Evolutionary conservation across 2,113 vertebrate species (phyloP).

Genomic region (Arvicanthis niloticus): DNA sequence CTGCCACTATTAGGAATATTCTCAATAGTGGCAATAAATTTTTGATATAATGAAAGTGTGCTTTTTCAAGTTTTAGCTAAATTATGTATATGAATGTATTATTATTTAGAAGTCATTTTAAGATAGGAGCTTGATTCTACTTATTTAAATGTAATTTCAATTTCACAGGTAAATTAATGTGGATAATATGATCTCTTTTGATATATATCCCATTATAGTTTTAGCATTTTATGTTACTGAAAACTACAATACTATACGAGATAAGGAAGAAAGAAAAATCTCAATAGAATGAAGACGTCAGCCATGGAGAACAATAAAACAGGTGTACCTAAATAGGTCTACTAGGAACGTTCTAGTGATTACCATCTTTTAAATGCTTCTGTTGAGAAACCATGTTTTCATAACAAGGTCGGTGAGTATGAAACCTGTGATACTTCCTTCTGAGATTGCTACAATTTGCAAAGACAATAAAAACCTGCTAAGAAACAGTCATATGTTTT

Average conservation of each 20-base stretch:
- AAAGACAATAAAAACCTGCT: slow-evolving; percentile 91
- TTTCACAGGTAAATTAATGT: slow-evolving; percentile 39
- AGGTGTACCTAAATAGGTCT: slow-evolving; percentile 91
- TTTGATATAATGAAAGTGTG: background rate
- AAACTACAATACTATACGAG: slow-evolving; percentile 31
- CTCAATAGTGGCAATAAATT: background rate
- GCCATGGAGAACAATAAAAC: slow-evolving; percentile 87
- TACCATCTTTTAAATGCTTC: slow-evolving; percentile 89
- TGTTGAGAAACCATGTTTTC: slow-evolving; percentile 89
- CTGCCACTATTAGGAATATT: background rate
- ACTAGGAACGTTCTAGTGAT: slow-evolving; percentile 88
- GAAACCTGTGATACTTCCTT: slow-evolving; percentile 89
- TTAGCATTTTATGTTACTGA: background rate
- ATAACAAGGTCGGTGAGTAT: slow-evolving; percentile 90
- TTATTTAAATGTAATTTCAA: slow-evolving; percentile 38
- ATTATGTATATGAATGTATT: background rate
- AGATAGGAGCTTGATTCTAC: background rate
- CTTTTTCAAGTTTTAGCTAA: background rate
- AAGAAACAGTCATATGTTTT: slow-evolving; percentile 96
- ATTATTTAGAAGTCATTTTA: background rate
- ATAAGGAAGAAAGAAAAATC: background rate
- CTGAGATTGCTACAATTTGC: slow-evolving; percentile 88
- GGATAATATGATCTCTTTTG: background rate
- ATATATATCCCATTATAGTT: background rate
- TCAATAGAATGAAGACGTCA: slow-evolving; percentile 77